Evolutionary conservation across 2,888 invertebrate genomes (phyloP), one percentile per base, ranked within the genome.

Genomic region (Drosophila peninsularis): DNA sequence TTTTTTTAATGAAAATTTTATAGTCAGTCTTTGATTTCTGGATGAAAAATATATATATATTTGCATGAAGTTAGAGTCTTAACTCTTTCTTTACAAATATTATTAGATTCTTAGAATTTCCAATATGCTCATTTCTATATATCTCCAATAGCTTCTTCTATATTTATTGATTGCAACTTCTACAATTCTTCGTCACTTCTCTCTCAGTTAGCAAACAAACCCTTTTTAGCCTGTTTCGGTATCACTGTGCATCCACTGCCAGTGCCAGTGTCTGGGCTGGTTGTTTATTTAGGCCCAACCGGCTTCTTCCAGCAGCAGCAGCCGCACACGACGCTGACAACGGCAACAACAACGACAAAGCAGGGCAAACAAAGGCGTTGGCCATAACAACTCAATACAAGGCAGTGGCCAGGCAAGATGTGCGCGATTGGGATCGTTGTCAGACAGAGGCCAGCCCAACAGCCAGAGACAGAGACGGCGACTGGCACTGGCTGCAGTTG

Each of bases 321-420:
- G 83, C 86, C 88, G 80, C 88, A 83, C 83, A 83, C 83, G 83
- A 88, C 70, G 87, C 75, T 62, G 68, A 49, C 84, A 72, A 71
- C 42, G 24, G 41, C 62, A 49, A 63, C 54, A 45, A 42, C 58
- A 52, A 50, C 63, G 42, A 45, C 45, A 62, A 63, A 57, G 45
- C 77, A 80, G 84, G 87, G 75, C 81, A 87, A 85, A 88, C 82
- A 83, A 83, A 72, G 83, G 82, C 82, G 88, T 82, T 82, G 82
- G 86, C 88, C 86, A 83, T 82, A 88, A 83, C 83, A 83, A 82
- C 83, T 86, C 86, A 88, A 82, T 80, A 70, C 83, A 82, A 67
- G 74, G 57, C 73, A 39, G 56, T 63, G 62, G 53, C 64, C 57
- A 56, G 58, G 62, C 62, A 64, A 53, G 61, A 61, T 71, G 75